Evolutionary conservation across 2,113 vertebrate species (phyloP), one percentile per base, ranked within the genome.

Genomic region (Macquaria australasica): DNA sequence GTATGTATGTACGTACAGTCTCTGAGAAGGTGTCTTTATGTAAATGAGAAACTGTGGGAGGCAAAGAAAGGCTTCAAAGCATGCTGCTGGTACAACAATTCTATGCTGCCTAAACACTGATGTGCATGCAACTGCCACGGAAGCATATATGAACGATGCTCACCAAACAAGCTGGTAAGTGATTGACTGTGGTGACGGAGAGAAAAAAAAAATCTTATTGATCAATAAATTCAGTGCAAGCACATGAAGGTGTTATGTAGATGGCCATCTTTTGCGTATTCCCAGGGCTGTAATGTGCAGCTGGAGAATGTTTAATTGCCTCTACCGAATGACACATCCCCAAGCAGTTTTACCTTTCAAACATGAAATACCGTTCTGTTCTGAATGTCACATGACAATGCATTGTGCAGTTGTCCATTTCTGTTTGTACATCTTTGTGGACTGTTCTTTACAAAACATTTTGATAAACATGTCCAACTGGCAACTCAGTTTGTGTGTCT

Each of bases 1-100:
- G 23, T 37, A 72, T 63, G 59, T 41, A 53, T 60, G 23, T 50
- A 55, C 0, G 16, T 18, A 41, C 48, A 71, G 84, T 48, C 50
- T 71, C 21, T 25, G 43, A 73, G 79, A 69, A 79, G 51, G 72
- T 51, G 43, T 84, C 79, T 90, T 75, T 81, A 87, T 91, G 84
- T 58, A 90, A 91, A 91, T 89, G 84, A 78, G 63, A 76, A 80
- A 34, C 79, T 55, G 83, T 89, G 77, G 84, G 88, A 89, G 77
- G 81, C 11, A 21, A 59, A 85, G 75, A 60, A n/a, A 67, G 55
- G 20, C 87, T 90, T 89, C 87, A 91, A 84, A 83, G 82, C 69
- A 23, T 0, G 16, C 23, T 34, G 45, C 53, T 84, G 58, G 59
- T 59, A 6, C 34, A 80, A 73, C 63, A 48, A 41, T 81, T 73